Base-by-base conservation (phyloP, 2,113 vertebrate species). In the Ageneiosus marmoratus region DNA sequence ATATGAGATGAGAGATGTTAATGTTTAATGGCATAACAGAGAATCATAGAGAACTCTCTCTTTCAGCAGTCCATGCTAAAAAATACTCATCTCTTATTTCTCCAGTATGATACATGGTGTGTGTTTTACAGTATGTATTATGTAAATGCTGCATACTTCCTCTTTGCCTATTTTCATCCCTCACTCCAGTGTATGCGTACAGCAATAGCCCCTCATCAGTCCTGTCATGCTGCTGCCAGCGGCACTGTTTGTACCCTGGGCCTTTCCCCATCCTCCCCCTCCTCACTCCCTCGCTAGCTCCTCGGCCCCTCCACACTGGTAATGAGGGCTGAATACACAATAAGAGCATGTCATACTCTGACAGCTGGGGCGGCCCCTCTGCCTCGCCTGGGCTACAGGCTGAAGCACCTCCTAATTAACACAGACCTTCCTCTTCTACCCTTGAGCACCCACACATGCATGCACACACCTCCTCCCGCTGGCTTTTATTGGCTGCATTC, bases 341-440 rank as follows among this genome's bases (percentile, higher is more conserved):
- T 94, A 91, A 90, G 91, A 92, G 92, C 92, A 91, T 93, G 93
- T 93, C 94, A 92, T 90, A 90, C 90, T 94, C 91, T 89, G 92
- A 94, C 94, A 95, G 92, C 93, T 94, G 93, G 91, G 92, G 91
- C 88, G 88, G 93, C 90, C 93, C 92, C 92, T 91, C 88, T 88
- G 89, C 92, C 92, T 90, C 88, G 92, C 92, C 92, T 81, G 89
- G 89, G 89, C 93, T 92, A 91, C 84, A 87, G 92, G 90, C 93
- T 93, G 92, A 93, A 95, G 93, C 92, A 93, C 93, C 93, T 92
- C 91, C 93, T 94, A 95, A 94, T 95, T 95, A 95, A 94, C 92
- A 94, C 93, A 91, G 92, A 91, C 92, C 92, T 91, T 92, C 91
- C 89, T 91, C 90, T 91, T 91, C 84, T 80, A 88, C 90, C 85